phyloP scores from a whole-genome alignment of 2,888 invertebrate species.

The Drosophila phalerata region DNA sequence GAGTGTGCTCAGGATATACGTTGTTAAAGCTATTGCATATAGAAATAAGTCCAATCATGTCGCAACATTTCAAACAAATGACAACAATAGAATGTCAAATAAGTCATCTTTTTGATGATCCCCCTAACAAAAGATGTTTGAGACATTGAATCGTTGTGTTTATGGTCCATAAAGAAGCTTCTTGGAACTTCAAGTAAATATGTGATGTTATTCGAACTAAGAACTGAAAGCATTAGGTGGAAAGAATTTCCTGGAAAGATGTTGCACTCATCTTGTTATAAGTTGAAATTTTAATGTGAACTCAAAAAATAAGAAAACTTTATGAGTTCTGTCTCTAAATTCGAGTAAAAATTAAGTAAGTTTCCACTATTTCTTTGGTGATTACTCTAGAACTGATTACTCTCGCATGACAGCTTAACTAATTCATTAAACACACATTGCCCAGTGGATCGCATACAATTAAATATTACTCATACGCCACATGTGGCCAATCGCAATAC shows the following conservation, averaged over 20 bases:
- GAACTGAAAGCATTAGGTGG: background rate
- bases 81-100: conserved; percentile 47
- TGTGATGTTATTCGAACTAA: conserved; percentile 12
- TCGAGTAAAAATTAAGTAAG: too few species aligned
- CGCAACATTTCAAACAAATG: conserved; percentile 46
- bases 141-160: conserved; percentile 31
- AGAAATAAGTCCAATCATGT: conserved; percentile 49
- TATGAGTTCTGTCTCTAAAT: too few species aligned
- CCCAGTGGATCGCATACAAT: conserved; percentile 36
- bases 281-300: too few species aligned
- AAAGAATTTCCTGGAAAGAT: background rate
- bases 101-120: conserved; percentile 52
- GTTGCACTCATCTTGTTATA: too few species aligned
- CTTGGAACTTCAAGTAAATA: conserved; percentile 17
- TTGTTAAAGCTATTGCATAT: conserved; percentile 31
- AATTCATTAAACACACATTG: conserved; percentile 35
- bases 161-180: conserved; percentile 26
- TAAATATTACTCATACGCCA: conserved; percentile 64
- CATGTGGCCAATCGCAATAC: conserved; percentile 33
- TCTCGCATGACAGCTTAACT: conserved; percentile 17
- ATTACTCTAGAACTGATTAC: background rate
- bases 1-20: conserved; percentile 6
- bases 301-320: too few species aligned
- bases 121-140: conserved; percentile 11
- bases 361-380: too few species aligned